Evolutionary conservation across 53 echinoderm and acorn worm species (phyloP), one percentile per base, ranked within the genome.

Genomic region (Antedon mediterranea): DNA sequence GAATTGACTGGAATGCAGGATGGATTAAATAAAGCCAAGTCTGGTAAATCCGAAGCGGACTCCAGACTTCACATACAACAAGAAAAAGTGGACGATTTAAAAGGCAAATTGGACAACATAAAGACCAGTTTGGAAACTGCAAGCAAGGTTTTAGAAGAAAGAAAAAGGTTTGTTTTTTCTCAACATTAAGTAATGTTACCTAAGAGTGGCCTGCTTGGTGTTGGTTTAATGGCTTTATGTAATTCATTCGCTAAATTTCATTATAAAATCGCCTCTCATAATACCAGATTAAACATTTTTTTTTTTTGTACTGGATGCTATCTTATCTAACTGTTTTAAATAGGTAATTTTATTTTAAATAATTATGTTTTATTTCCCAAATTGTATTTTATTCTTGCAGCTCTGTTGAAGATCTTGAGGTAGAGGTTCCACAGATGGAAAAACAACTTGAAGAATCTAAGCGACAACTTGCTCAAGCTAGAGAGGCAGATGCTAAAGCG

Each of bases 1-100:
- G 85, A 94, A 77, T 80, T 94, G 77, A 89, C 91, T 84, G 87
- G 82, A 0, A 89, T 94, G 78, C 94, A 94, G 85, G 91, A 94
- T 77, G 85, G 83, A 26, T 86, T 94, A 33, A 94, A 94, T 42
- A 91, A 91, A 32, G 94, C 94, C 72, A 90, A 91, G 42, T 94
- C 94, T 18, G 82, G 83, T 83, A 92, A 86, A 80, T 83, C 86
- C 32, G 80, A 89, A 32, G 91, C 91, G 3, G 91, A 91, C 71
- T 94, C 91, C 28, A 91, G 91, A 78, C 81, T 94, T 44, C 78
- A 72, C 31, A 78, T 87, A n/a, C 85, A 89, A 43, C 79, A 83
- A 43, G 89, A 89, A 79, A 91, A 89, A 34, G 79, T 84, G 13
- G 89, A 89, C 28, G 89, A 87, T 6, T 92, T 91, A 41, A 84